These are phyloP conservation scores for Acanthurus leucopareius DNA, from an alignment of 2,797 vertebrate genomes.

Conservation along the genomic window DNA sequence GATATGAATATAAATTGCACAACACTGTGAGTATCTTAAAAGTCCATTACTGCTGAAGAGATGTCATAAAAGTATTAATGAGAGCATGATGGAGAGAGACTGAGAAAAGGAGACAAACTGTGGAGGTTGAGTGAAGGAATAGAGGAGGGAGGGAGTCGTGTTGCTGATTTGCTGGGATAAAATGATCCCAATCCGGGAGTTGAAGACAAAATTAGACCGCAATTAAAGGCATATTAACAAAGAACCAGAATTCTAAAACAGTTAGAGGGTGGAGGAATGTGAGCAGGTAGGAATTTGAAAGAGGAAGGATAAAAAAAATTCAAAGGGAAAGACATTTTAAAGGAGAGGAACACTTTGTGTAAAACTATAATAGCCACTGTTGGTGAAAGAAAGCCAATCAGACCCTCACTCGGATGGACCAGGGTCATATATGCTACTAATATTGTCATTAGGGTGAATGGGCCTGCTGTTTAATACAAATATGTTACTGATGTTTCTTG, in stretches of 20 bases:
- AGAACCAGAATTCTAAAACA: slow-evolving; percentile 33
- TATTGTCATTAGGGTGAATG: too few relatives aligned
- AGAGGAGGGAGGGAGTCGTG: neutral
- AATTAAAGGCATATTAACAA: slow-evolving; percentile 70
- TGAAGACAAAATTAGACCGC: slow-evolving; percentile 43
- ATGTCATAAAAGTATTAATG: slow-evolving; percentile 67
- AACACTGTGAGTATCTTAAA: slow-evolving; percentile 40
- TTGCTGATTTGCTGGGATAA: slow-evolving; percentile 42
- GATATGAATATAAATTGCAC: slow-evolving; percentile 68
- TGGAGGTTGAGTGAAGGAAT: slow-evolving; percentile 3
- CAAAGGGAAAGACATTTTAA: too few relatives aligned
- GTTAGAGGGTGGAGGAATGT: neutral
- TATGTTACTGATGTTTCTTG: too few relatives aligned
- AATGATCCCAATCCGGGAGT: slow-evolving; percentile 18
- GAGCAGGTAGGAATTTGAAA: slow-evolving; percentile 6
- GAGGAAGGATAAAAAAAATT: too few relatives aligned
- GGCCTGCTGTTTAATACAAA: too few relatives aligned
- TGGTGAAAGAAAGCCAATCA: too few relatives aligned
- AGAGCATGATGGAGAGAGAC: slow-evolving; percentile 42
- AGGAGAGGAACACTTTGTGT: too few relatives aligned
- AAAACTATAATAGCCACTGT: too few relatives aligned
- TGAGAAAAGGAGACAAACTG: slow-evolving; percentile 18
- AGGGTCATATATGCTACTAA: too few relatives aligned
- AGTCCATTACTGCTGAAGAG: slow-evolving; percentile 60
- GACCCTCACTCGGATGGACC: too few relatives aligned